Percentiles rank a stretch among this genome's conserved stretches.
These are phyloP conservation scores for Peromyscus melanophrys DNA, from an alignment of 2,797 vertebrate species.

Conservation along the genomic window DNA sequence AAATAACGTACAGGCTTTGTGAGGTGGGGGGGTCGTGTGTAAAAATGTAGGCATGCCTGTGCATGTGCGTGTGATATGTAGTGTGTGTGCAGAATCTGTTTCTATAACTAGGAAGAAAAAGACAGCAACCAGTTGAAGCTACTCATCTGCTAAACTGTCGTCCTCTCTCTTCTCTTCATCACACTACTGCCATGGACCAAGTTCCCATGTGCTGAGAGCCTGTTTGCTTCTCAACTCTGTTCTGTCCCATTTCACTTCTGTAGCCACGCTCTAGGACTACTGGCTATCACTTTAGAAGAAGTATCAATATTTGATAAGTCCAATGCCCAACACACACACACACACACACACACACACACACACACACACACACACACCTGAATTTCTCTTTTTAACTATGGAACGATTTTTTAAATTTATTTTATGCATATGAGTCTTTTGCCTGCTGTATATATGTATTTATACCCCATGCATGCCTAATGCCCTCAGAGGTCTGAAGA, in stretches of 20 bases:
- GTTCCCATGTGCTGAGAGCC: rapidly evolving
- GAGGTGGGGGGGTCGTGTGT: not conserved
- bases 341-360: too few relatives aligned
- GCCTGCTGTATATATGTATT: not conserved
- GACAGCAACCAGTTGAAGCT: not conserved
- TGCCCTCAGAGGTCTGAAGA: not conserved
- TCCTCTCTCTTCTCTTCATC: not conserved
- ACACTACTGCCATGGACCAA: rapidly evolving
- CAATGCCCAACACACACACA: not conserved
- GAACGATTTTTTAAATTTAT: not conserved
- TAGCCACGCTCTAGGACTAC: not conserved
- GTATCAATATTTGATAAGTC: not conserved
- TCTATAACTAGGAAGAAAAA: conserved; percentile 9
- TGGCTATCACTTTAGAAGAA: not conserved
- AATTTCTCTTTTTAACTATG: not conserved
- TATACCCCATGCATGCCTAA: not conserved
- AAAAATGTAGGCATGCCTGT: not conserved
- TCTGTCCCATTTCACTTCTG: too few relatives aligned
- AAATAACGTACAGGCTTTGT: not conserved
- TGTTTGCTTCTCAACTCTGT: not conserved
- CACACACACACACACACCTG: not conserved
- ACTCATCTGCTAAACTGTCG: not conserved
- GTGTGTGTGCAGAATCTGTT: not conserved
- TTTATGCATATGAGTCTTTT: not conserved
- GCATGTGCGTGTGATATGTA: not conserved